phyloP scores from a whole-genome alignment of 2,797 vertebrate species.

The Antrozous pallidus region DNA sequence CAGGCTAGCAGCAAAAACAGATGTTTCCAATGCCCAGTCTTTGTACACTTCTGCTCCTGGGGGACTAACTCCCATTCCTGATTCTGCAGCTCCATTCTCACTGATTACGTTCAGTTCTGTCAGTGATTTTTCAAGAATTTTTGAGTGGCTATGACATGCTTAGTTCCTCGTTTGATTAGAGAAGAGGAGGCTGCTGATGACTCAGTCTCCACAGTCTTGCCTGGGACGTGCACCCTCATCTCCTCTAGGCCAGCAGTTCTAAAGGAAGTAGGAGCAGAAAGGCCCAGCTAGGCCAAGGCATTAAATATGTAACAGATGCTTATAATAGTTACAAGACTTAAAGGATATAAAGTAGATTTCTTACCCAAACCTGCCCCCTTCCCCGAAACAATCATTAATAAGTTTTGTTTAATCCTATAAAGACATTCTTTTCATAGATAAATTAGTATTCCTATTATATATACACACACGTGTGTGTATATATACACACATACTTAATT shows the following conservation, averaged over 20 bases:
- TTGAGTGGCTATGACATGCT: neutral
- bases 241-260: neutral
- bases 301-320: neutral
- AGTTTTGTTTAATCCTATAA: neutral
- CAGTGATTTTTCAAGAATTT: neutral
- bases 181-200: neutral
- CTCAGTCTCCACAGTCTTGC: neutral
- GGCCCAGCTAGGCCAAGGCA: neutral
- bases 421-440: neutral
- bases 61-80: neutral
- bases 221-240: neutral
- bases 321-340: neutral
- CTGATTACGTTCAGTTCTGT: neutral
- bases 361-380: neutral
- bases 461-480: no score
- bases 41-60: neutral
- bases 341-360: neutral
- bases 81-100: neutral
- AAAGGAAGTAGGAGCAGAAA: neutral
- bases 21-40: neutral
- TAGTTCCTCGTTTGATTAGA: neutral
- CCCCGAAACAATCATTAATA: neutral
- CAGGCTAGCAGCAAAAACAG: neutral
- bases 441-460: neutral
- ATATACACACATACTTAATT: neutral